A percentile compares a stretch with the other conserved stretches of the same genome.
Conservation (phyloP, 2,797 vertebrate genomes). For the Danio choprae region DNA sequence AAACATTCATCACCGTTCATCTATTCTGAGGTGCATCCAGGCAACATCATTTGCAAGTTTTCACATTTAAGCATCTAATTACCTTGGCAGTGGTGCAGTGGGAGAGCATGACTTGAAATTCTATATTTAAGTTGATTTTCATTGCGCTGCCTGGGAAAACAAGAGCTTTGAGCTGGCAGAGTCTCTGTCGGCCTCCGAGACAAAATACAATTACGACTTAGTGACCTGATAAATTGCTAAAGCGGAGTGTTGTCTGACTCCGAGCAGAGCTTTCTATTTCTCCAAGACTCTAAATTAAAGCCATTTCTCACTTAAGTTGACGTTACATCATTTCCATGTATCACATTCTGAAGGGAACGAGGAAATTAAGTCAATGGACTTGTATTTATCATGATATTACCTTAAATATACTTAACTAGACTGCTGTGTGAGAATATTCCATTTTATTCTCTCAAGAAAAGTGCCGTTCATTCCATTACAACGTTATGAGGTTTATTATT, state of each 20-base stretch:
- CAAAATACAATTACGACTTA: constrained; percentile 53
- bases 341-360: constrained; percentile 18
- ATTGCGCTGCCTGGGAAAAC: constrained; percentile 42
- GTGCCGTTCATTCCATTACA: background rate
- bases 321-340: constrained; percentile 12
- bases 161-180: constrained; percentile 47
- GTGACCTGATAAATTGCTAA: constrained; percentile 54
- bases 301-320: constrained; percentile 25
- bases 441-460: constrained; percentile 12
- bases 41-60: constrained; percentile 49
- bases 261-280: constrained; percentile 36
- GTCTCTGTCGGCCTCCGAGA: constrained; percentile 37
- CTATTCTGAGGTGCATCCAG: constrained; percentile 50
- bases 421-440: too few species aligned
- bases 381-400: constrained; percentile 4
- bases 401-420: background rate
- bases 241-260: constrained; percentile 29
- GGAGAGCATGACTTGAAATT: constrained; percentile 33
- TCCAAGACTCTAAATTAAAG: constrained; percentile 37
- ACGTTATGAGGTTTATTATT: background rate
- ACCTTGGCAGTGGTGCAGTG: constrained; percentile 36
- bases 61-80: constrained; percentile 52
- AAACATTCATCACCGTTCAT: constrained; percentile 53
- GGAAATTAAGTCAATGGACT: constrained; percentile 1
- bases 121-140: constrained; percentile 49